Conservation (phyloP, 1,140 invertebrate species). For the Pseudomyrmex flavicornis region DNA sequence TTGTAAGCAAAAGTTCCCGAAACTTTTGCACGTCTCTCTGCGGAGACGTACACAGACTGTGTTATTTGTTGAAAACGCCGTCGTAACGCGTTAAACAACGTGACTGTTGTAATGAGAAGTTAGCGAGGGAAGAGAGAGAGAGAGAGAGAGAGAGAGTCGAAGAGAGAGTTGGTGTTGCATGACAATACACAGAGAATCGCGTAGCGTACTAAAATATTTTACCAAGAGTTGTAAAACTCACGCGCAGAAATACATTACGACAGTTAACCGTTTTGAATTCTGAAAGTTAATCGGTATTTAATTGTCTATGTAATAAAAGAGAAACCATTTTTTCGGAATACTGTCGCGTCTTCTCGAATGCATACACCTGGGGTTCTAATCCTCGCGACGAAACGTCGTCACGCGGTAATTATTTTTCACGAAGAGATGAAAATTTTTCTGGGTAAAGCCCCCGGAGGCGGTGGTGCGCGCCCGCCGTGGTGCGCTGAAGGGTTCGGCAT, state of each 20-base stretch:
- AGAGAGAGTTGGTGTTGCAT: neutral
- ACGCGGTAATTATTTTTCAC: constrained; percentile 47
- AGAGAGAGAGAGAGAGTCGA: too few species aligned
- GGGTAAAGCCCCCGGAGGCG: neutral
- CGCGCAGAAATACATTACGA: neutral
- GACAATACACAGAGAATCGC: neutral
- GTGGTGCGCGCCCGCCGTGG: constrained; percentile 11
- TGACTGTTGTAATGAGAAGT: neutral
- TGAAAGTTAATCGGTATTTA: neutral
- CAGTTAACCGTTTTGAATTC: neutral
- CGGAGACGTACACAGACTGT: too few species aligned
- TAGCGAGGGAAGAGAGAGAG: too few species aligned
- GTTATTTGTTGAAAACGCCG: neutral
- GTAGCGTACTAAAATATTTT: neutral
- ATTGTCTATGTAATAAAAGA: too few species aligned
- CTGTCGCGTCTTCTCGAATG: neutral
- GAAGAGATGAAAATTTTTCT: constrained; percentile 32
- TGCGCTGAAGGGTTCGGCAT: constrained; percentile 56
- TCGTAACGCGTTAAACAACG: too few species aligned
- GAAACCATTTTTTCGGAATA: neutral
- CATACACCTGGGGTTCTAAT: constrained; percentile 9
- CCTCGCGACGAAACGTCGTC: constrained; percentile 9
- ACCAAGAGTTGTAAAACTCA: neutral
- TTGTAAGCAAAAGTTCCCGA: neutral
- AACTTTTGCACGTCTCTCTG: neutral